phyloP scores from a whole-genome alignment of 2,888 invertebrate genomes.

The Helleia helle region DNA sequence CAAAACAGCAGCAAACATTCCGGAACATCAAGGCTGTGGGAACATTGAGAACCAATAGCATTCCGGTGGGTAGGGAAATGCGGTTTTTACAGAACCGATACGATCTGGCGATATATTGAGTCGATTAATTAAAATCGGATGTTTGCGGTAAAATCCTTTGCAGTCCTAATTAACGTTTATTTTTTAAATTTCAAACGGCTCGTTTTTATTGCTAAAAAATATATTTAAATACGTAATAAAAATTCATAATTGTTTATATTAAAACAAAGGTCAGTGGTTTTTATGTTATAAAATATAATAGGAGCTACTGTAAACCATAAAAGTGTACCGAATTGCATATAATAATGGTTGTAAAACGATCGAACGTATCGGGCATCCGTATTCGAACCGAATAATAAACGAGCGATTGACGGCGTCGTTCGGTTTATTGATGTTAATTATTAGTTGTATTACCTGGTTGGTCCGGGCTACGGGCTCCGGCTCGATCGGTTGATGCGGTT shows the following conservation, averaged over 20 bases:
- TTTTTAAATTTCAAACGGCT: conserved; percentile 8
- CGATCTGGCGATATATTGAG: conserved; percentile 51
- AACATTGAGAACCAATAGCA: conserved; percentile 51
- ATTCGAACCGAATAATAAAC: conserved; percentile 45
- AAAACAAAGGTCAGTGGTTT: conserved; percentile 1
- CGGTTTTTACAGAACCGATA: conserved; percentile 54
- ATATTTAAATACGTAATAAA: conserved; percentile 14
- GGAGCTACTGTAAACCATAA: conserved; percentile 13
- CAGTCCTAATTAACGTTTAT: conserved; percentile 1
- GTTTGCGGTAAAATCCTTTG: conserved; percentile 36
- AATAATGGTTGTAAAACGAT: conserved; percentile 22
- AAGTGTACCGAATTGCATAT: conserved; percentile 9
- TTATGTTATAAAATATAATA: conserved; percentile 9
- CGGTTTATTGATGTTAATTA: conserved; percentile 63
- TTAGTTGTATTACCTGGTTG: conserved; percentile 46
- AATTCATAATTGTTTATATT: conserved; percentile 9
- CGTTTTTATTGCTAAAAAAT: conserved; percentile 13
- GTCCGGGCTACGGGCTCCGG: conserved; percentile 24
- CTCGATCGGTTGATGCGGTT: conserved; percentile 27
- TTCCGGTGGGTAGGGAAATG: conserved; percentile 57
- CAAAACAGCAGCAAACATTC: conserved; percentile 28
- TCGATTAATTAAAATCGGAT: conserved; percentile 56
- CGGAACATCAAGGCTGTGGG: conserved; percentile 58
- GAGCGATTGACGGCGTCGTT: conserved; percentile 23
- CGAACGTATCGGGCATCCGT: conserved; percentile 24